phyloP scores from a whole-genome alignment of 2,113 vertebrate genomes.

The Pomatostomus ruficeps region DNA sequence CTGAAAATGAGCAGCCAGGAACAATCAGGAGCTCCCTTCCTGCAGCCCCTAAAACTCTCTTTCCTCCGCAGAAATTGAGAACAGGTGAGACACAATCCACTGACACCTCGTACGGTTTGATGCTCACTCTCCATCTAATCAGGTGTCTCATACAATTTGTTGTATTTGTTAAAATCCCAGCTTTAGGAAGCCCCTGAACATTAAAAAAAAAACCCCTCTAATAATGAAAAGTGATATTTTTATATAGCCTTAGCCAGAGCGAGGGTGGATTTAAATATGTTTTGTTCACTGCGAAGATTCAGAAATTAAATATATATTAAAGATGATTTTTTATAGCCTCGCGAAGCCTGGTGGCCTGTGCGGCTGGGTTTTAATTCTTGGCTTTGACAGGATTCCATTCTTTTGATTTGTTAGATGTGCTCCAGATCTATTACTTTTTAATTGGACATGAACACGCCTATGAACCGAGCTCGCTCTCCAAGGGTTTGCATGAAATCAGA shows the following conservation, averaged over 20 bases:
- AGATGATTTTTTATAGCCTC: neutral
- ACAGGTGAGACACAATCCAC: neutral
- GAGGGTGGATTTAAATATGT: neutral
- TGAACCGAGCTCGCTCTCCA: neutral
- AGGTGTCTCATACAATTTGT: neutral
- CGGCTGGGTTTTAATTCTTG: neutral
- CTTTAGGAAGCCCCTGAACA: neutral
- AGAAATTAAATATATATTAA: neutral
- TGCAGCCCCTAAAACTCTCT: neutral
- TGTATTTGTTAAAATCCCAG: neutral
- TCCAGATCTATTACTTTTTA: conserved; percentile 34
- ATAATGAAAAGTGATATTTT: neutral
- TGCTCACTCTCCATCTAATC: neutral
- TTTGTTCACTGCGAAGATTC: neutral
- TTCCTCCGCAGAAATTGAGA: neutral
- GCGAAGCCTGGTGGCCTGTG: neutral
- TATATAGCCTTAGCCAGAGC: neutral
- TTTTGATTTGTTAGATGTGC: conserved; percentile 11
- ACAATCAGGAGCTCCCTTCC: neutral
- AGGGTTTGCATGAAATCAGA: neutral
- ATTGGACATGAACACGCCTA: conserved; percentile 9
- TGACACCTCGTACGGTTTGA: neutral
- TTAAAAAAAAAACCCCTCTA: neutral
- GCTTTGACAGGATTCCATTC: neutral
- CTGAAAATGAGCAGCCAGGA: neutral